These are phyloP conservation scores for Coenonympha glycerion DNA, from an alignment of 2,888 invertebrate species.

Conservation along the genomic window DNA sequence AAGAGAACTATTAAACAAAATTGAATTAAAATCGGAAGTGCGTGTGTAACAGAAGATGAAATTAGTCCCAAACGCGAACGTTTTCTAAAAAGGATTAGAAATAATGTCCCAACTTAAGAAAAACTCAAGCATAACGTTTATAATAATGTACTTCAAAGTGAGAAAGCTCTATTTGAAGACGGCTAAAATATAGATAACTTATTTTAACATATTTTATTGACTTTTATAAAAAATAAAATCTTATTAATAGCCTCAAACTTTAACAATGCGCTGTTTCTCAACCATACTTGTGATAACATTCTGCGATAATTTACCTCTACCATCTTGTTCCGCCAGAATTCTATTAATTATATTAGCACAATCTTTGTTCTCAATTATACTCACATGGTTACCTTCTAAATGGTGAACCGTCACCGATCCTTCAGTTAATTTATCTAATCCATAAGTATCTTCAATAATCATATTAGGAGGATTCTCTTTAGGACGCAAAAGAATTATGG, in stretches of 20 bases:
- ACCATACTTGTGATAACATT: constrained; percentile 58
- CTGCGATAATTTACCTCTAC: constrained; percentile 40
- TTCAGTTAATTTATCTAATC: constrained; percentile 76
- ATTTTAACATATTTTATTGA: no score
- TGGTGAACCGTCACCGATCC: constrained; percentile 76
- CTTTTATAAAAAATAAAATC: no score
- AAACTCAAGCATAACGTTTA: no score
- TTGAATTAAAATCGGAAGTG: no score
- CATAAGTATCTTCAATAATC: constrained; percentile 79
- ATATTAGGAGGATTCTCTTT: constrained; percentile 71
- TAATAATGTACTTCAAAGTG: no score
- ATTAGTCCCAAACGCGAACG: no score
- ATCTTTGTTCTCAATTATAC: constrained; percentile 20
- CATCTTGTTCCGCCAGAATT: constrained; percentile 37
- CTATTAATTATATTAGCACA: constrained; percentile 30
- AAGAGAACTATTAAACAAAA: no score
- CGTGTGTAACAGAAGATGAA: no score
- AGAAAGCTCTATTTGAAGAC: no score
- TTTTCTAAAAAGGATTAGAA: no score
- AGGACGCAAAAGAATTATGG: constrained; percentile 79
- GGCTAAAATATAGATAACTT: no score
- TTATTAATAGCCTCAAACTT: neutral
- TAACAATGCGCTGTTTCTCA: constrained; percentile 49
- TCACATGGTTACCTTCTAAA: constrained; percentile 21
- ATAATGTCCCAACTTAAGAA: no score